Base-by-base conservation (phyloP, 30 jellyfish, hydroid and myxozoan species). In the Phacellophora camtschatica region DNA sequence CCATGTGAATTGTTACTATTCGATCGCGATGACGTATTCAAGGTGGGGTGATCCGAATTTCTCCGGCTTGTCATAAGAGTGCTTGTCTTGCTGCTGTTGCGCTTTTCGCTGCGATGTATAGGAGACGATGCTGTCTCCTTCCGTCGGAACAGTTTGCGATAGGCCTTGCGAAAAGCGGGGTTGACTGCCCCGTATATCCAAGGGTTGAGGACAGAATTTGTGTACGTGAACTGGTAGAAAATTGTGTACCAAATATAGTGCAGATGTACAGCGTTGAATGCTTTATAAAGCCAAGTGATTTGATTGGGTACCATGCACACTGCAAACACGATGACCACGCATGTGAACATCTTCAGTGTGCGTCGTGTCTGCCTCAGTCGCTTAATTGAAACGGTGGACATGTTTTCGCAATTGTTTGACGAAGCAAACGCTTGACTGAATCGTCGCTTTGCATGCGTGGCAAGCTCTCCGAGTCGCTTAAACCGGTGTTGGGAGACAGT, bases 171-270 rank as follows among this genome's bases (percentile, higher is more conserved):
- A 57, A 88, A 88, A 45, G 74, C 42, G 1, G 97, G 85, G 56
- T 81, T 88, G 20, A 72, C 83, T 5, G 96, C 97, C 0, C 89
- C 97, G 49, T 88, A 88, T 13, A 88, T 88, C 97, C 97, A 88
- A 20, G 97, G 97, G 61, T 88, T 88, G 37, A 88, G 29, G 41
- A 88, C 91, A 0, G 94, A 78, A 49, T 88, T 88, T 11, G 95
- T 74, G 73, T 79, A 88, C 34, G 95, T 88, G 5, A 88, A 74
- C 19, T 54, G 64, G 82, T 88, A 88, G 80, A 80, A 88, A 25
- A 88, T 51, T 20, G 87, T 71, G 71, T 56, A 58, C 0, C 80
- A 37, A 13, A 53, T 53, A 16, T 66, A 72, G 66, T 34, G 58
- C 42, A 73, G 82, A 24, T 56, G 86, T 1, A 72, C 84, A 22